These are phyloP conservation scores for Trichopoda pennipes DNA, from an alignment of 2,888 invertebrate genomes.

Conservation along the genomic window DNA sequence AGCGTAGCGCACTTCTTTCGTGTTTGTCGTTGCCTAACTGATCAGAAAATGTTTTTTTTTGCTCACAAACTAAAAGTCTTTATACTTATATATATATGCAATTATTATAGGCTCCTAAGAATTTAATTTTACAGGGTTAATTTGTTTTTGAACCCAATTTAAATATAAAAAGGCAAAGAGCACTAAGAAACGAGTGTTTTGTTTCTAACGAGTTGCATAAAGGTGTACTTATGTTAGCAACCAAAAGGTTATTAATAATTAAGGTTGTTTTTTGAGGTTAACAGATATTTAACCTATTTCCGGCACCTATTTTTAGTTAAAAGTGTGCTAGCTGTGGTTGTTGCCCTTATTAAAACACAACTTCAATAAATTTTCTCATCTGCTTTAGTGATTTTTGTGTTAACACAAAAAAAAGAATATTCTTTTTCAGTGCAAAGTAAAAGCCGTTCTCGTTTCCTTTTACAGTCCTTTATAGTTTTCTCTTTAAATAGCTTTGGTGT, in stretches of 20 bases:
- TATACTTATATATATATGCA: too few species aligned
- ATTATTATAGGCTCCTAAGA: too few species aligned
- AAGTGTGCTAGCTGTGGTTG: slow-evolving; percentile 1
- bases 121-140: too few species aligned
- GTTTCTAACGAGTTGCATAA: not conserved
- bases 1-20: too few species aligned
- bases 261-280: slow-evolving; percentile 36
- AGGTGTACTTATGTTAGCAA: too few species aligned
- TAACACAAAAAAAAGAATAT: slow-evolving; percentile 33
- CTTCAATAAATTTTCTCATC: slow-evolving; percentile 56
- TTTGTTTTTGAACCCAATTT: too few species aligned
- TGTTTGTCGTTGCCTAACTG: too few species aligned
- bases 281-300: slow-evolving; percentile 62
- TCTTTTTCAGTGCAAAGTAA: slow-evolving; percentile 1
- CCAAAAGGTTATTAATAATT: not conserved
- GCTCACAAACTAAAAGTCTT: too few species aligned
- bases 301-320: slow-evolving; percentile 20
- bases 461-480: slow-evolving; percentile 32
- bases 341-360: slow-evolving; percentile 28
- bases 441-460: slow-evolving; percentile 2
- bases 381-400: slow-evolving; percentile 23
- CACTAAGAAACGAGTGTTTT: not conserved
- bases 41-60: too few species aligned
- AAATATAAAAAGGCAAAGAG: not conserved
- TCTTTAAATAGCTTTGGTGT: not conserved